A percentile compares a stretch with the other conserved stretches of the same genome.
Evolutionary conservation across 2,797 vertebrate genomes (phyloP).

Genomic region (Myotis myotis): DNA sequence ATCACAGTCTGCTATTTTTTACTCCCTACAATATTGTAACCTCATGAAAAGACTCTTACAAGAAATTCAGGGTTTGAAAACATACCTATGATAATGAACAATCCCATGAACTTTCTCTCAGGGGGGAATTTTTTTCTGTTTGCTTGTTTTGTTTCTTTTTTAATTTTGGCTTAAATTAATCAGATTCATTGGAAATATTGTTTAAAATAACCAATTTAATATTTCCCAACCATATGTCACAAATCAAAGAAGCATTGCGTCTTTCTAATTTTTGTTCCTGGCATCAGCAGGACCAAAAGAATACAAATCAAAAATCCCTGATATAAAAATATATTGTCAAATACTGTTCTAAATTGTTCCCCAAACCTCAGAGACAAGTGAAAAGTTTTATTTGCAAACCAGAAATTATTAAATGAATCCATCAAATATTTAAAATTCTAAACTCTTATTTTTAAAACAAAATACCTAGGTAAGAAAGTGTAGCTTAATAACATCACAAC

Average conservation of each 20-base stretch:
- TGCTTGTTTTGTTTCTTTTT: not conserved
- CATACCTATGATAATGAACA: not conserved
- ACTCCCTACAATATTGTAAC: not conserved
- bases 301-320: not conserved
- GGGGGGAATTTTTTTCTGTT: not conserved
- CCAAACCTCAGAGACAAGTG: not conserved
- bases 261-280: not conserved
- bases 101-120: not conserved
- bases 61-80: not conserved
- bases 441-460: not conserved
- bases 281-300: not conserved
- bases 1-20: not conserved
- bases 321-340: not conserved
- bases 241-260: not conserved
- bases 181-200: not conserved
- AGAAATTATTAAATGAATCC: not conserved
- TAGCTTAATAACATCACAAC: not conserved
- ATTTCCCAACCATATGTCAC: not conserved
- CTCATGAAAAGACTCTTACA: not conserved
- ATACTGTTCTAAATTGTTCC: not conserved
- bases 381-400: not conserved
- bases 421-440: not conserved
- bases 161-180: not conserved
- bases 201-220: not conserved
- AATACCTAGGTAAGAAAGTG: not conserved